Evolutionary conservation across 2,888 invertebrate species (phyloP), one percentile per base, ranked within the genome.

Genomic region (Anagyrus pseudococci): DNA sequence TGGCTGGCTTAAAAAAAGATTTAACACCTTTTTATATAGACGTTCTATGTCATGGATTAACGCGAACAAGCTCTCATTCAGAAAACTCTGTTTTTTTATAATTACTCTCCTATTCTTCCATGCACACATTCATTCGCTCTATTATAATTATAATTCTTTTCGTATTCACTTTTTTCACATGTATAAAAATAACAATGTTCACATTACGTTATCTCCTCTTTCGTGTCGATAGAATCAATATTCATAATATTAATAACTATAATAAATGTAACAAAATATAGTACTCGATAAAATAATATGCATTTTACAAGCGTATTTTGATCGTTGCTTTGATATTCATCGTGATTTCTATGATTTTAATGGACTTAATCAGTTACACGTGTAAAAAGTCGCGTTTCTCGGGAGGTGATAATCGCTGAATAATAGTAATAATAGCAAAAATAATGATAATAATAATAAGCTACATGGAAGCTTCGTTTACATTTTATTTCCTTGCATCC

Each of bases 241-340:
- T 60, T 37, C 43, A 62, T 76, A 75, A 73, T 77, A 74, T 74
- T 77, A 75, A 74, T 75, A 67, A 68, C 65, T 64, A 64, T 69
- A 77, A 77, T 77, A 77, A 76, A 76, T 77, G 75, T 79, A 80
- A 79, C 78, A 79, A 78, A 77, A 79, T 79, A 80, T 78, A 78
- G 75, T 78, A 74, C 71, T 75, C 71, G 71, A 75, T 75, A 74
- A 70, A 72, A 76, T 71, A 75, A 75, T 75, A 74, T 78, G 77
- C 78, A 77, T 79, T 79, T 79, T 77, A 79, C 79, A 80, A 80
- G 80, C 80, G 80, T 80, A 80, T 80, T 80, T 80, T 80, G 79
- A 80, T 80, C 80, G 76, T 78, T 80, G 78, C 78, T 80, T 80
- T 78, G 77, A 79, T 76, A 77, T 79, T 72, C 50, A 40, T 52